phyloP scores from a whole-genome alignment of 1,140 invertebrate genomes.

The roundworm (Caenorhabditis elegans) region DNA sequence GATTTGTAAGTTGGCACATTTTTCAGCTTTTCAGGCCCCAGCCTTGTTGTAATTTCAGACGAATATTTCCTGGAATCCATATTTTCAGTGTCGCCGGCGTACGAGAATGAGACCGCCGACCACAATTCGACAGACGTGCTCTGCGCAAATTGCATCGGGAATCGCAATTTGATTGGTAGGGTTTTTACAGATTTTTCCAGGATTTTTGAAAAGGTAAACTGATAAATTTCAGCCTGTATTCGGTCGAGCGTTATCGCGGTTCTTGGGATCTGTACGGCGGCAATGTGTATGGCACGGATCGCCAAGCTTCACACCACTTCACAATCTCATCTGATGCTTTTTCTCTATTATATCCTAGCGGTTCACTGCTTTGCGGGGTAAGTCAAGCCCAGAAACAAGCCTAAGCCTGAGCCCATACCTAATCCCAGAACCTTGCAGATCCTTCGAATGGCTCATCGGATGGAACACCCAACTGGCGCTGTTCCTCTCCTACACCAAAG shows the following conservation, averaged over 20 bases:
- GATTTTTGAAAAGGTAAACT: neutral
- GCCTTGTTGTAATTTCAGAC: too few relatives aligned
- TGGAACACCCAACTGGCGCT: slow-evolving; percentile 42
- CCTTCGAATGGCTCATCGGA: slow-evolving; percentile 46
- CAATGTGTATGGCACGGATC: slow-evolving; percentile 18
- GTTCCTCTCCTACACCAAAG: slow-evolving; percentile 40
- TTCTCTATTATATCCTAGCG: slow-evolving; percentile 34
- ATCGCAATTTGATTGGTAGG: neutral
- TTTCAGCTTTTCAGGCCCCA: too few relatives aligned
- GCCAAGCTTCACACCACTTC: slow-evolving; percentile 9
- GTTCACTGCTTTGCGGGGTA: slow-evolving; percentile 37
- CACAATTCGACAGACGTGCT: slow-evolving; percentile 25
- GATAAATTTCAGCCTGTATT: slow-evolving; percentile 19
- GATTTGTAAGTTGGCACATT: neutral
- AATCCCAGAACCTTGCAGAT: slow-evolving; percentile 25
- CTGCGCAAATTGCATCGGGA: slow-evolving; percentile 24
- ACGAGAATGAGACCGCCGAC: neutral
- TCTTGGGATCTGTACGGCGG: slow-evolving; percentile 17
- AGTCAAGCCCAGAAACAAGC: too few relatives aligned
- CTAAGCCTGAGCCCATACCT: too few relatives aligned
- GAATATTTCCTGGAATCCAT: neutral
- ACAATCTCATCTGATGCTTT: slow-evolving; percentile 23
- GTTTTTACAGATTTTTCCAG: too few relatives aligned
- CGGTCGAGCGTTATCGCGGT: neutral
- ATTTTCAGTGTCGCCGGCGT: neutral